phyloP scores from a whole-genome alignment of 2,888 invertebrate species.

The Trichacis sp. region DNA sequence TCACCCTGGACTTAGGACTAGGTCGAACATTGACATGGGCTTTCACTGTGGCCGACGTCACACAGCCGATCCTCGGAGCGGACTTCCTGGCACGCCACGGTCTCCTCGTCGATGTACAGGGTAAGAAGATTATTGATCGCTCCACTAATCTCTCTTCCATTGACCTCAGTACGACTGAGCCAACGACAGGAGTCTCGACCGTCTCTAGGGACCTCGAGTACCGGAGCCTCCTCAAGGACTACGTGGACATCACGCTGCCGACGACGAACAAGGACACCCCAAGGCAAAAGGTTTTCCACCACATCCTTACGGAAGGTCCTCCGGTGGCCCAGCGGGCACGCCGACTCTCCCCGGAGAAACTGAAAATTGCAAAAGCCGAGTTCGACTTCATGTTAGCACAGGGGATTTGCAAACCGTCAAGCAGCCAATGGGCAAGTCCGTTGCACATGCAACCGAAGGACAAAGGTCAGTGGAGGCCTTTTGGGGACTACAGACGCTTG shows the following conservation, averaged over 20 bases:
- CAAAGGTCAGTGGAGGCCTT: constrained; percentile 20
- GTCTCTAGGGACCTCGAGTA: too few relatives aligned
- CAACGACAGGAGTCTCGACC: too few relatives aligned
- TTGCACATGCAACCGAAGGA: constrained; percentile 20
- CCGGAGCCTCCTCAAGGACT: too few relatives aligned
- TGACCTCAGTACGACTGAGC: neutral
- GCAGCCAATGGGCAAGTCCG: constrained; percentile 52
- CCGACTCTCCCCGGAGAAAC: constrained; percentile 51
- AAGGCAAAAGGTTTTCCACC: too few relatives aligned
- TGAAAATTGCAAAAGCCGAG: too few relatives aligned
- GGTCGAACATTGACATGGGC: constrained; percentile 50
- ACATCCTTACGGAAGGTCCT: too few relatives aligned
- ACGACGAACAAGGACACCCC: too few relatives aligned
- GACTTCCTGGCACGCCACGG: constrained; percentile 48
- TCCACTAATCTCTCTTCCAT: too few relatives aligned
- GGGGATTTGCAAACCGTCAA: constrained; percentile 50
- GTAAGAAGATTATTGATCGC: too few relatives aligned
- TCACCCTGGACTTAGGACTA: constrained; percentile 50
- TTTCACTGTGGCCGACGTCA: constrained; percentile 48
- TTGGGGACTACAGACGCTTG: constrained; percentile 26
- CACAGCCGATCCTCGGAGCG: constrained; percentile 51
- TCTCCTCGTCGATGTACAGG: constrained; percentile 1
- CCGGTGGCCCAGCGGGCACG: constrained; percentile 51
- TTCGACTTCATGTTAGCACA: constrained; percentile 48
- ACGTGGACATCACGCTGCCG: too few relatives aligned